Evolutionary conservation across 2,797 vertebrate species (phyloP), one percentile per base, ranked within the genome.

Genomic region (Paratrypauchen microcephalus): DNA sequence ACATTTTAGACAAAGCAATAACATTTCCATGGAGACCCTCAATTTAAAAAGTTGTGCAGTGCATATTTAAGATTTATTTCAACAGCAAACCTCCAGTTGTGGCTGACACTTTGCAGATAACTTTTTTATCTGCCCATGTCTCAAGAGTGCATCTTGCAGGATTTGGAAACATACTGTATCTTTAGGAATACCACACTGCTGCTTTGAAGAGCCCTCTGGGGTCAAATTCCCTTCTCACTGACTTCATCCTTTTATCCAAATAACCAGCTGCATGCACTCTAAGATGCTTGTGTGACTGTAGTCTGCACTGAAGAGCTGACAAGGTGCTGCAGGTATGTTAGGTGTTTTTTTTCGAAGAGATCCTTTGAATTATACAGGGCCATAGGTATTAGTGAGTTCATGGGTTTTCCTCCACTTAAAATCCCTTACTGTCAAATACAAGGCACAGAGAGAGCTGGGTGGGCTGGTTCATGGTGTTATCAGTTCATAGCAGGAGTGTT

Each of bases 401-500:
- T 28, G 9, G 24, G 39, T 55, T 73, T 68, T 19, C 16, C 56
- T 56, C 63, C 3, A 55, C 65, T 78, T 78, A 52, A 30, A 71
- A 64, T 9, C 58, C 26, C 58, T 26, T 39, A 59, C 36, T 63
- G 71, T 58, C n/a, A 30, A 54, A 77, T 59, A 21, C 45, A 69
- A 45, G 64, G 70, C 65, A 58, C 70, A 58, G 65, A 18, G 30
- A 28, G 55, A 11, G 60, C 52, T 63, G 58, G 61, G 58, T 60
- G 72, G 55, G 68, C 82, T 84, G 83, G 72, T 79, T 73, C 68
- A 67, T 65, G 73, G 69, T 71, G 68, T 85, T 83, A 86, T 88
- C 83, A 72, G 75, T 82, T 79, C 41, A 71, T 60, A 83, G 82
- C 86, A 88, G 83, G 74, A 86, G 67, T 71, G 68, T 83, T 66